These are phyloP conservation scores for human (Homo sapiens) DNA, from an alignment of 2,113 vertebrate genomes.

Conservation along the genomic window DNA sequence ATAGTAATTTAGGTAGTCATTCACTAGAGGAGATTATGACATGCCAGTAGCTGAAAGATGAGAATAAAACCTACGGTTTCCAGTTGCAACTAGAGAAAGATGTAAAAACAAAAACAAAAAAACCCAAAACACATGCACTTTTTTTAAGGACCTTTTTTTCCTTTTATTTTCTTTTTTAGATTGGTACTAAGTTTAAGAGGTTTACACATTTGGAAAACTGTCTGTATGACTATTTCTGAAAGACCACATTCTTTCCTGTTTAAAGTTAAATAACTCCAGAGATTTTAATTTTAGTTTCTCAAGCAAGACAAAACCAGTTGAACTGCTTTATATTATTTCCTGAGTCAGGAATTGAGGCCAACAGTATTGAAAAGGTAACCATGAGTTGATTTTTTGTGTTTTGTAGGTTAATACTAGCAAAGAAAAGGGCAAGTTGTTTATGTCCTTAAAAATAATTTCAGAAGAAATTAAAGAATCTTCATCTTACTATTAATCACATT, in stretches of 20 bases:
- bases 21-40: constrained; percentile 43
- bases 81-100: constrained; percentile 50
- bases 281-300: constrained; percentile 66
- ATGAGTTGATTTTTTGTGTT: constrained; percentile 53
- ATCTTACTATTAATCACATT: constrained; percentile 3
- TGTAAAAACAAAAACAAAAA: neutral
- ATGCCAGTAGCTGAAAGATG: constrained; percentile 35
- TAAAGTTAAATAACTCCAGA: constrained; percentile 55
- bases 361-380: neutral
- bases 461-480: constrained; percentile 42
- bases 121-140: neutral
- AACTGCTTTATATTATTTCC: constrained; percentile 57
- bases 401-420: neutral
- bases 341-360: constrained; percentile 61
- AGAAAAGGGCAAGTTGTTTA: neutral
- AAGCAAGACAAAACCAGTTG: constrained; percentile 64
- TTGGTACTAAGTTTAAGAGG: constrained; percentile 9
- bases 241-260: constrained; percentile 31
- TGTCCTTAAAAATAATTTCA: constrained; percentile 39
- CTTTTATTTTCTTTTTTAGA: neutral
- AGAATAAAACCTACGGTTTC: constrained; percentile 43
- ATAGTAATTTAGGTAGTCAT: constrained; percentile 60
- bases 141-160: neutral
- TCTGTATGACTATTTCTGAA: constrained; percentile 24
- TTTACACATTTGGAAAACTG: neutral